Conservation (phyloP, 2,888 invertebrate genomes). For the Poecilus cupreus region DNA sequence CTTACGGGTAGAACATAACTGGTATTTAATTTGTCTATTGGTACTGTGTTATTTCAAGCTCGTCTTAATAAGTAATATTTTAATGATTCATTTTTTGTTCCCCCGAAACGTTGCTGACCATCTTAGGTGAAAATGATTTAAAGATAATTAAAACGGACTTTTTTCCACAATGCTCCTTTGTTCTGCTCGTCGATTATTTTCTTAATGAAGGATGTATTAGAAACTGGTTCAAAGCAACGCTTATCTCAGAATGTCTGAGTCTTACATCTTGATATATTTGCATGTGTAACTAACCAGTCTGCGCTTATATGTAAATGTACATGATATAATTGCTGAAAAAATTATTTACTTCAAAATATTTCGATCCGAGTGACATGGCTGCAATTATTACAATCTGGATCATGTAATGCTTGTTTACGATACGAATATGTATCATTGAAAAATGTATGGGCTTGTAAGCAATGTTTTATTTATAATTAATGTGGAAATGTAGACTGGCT, state of each 20-base stretch:
- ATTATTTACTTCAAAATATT: slow-evolving; percentile 33
- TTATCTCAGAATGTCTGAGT: too few relatives aligned
- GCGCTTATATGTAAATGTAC: slow-evolving; percentile 27
- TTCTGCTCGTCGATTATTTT: slow-evolving; percentile 10
- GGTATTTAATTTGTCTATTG: slow-evolving; percentile 20
- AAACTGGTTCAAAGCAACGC: slow-evolving; percentile 26
- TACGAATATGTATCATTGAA: background rate
- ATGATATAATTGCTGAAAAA: slow-evolving; percentile 30
- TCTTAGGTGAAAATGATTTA: slow-evolving; percentile 27
- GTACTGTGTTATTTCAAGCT: background rate
- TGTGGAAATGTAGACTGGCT: too few relatives aligned
- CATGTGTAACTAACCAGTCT: slow-evolving; percentile 18
- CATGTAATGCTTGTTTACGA: slow-evolving; percentile 13
- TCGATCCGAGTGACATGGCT: slow-evolving; percentile 8
- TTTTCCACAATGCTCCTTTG: slow-evolving; percentile 20
- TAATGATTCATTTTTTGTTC: slow-evolving; percentile 28
- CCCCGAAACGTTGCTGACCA: slow-evolving; percentile 7
- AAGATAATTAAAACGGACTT: slow-evolving; percentile 36
- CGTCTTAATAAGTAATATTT: slow-evolving; percentile 42
- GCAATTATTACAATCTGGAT: slow-evolving; percentile 20
- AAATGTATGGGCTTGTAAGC: background rate
- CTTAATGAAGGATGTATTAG: slow-evolving; percentile 45
- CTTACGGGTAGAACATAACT: background rate
- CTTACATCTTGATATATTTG: slow-evolving; percentile 21
- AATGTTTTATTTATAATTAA: too few relatives aligned